Conservation (phyloP, 1,140 invertebrate species). For the Wiebesia pumilae region DNA sequence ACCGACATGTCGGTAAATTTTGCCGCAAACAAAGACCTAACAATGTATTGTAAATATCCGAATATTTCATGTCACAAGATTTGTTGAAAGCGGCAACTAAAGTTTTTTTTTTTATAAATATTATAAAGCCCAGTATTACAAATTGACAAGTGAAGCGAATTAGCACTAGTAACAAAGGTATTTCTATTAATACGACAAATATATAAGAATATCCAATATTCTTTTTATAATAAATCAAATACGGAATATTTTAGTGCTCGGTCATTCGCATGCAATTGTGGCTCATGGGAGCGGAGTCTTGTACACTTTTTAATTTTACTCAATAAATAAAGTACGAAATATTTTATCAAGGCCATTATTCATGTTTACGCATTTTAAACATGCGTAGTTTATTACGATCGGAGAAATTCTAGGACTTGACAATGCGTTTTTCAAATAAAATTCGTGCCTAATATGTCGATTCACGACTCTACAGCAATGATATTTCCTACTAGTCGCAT, state of each 20-base stretch:
- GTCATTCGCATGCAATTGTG: background rate
- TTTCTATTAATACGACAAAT: background rate
- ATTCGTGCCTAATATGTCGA: background rate
- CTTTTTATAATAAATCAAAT: constrained; percentile 33
- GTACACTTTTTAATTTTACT: constrained; percentile 18
- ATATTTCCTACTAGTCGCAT: no score
- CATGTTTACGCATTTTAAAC: constrained; percentile 54
- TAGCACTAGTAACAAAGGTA: background rate
- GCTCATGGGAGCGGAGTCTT: background rate
- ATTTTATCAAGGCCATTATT: constrained; percentile 17
- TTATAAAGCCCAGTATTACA: no score
- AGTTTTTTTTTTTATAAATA: background rate
- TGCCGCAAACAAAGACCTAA: no score
- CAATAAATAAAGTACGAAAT: constrained; percentile 36
- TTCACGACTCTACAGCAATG: background rate
- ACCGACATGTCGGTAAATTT: no score
- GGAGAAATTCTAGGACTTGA: constrained; percentile 54
- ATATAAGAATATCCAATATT: background rate
- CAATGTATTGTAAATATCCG: no score
- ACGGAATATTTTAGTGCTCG: background rate
- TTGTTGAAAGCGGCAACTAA: background rate
- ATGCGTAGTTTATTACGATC: constrained; percentile 66
- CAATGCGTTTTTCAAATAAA: constrained; percentile 14
- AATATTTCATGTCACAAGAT: no score
- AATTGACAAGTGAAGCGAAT: no score